Base-by-base conservation (phyloP, 2,797 vertebrate species). In the Hirundo rustica region DNA sequence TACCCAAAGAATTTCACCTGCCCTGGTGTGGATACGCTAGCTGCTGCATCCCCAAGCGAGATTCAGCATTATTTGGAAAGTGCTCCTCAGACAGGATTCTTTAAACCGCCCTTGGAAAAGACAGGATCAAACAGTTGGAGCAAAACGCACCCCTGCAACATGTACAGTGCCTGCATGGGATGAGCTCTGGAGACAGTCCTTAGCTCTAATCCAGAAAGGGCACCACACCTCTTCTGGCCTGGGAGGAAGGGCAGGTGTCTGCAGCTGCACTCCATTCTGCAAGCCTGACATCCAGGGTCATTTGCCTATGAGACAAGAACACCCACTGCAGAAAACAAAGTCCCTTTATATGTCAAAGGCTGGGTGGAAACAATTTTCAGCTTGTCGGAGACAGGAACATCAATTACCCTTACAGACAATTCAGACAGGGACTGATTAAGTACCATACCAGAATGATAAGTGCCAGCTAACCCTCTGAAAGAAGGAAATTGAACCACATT, bases 281-380 rank as follows among this genome's bases (percentile, higher is more conserved):
- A 58, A 82, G 87, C 57, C 70, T 71, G 53, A 57, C 53, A 70
- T 78, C 51, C 7, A 0, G 30, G 51, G 55, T 81, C 70, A 86
- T 94, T 93, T 91, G 60, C 57, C 87, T 93, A 34, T 71, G 72
- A 92, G 79, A 85, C 65, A 66, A 75, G 90, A 95, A 67, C 53
- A 74, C 45, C 53, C 67, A 83, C 82, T 38, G 65, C 74, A 89
- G 79, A 53, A 91, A 96, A 94, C 58, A 83, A 89, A 92, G 70
- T 78, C 70, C 82, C 85, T 95, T 91, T 96, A 73, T 91, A 45
- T 70, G 80, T 78, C 86, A 85, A 74, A 95, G 65, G 36, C 75
- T 83, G 29, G 22, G 36, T 55, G 42, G 51, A 34, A 76, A 65
- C 78, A 77, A 74, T 87, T 95, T 94, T 83, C 92, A 65, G 67